Evolutionary conservation across 2,113 vertebrate species (phyloP).

Genomic region (Seriola dumerili): DNA sequence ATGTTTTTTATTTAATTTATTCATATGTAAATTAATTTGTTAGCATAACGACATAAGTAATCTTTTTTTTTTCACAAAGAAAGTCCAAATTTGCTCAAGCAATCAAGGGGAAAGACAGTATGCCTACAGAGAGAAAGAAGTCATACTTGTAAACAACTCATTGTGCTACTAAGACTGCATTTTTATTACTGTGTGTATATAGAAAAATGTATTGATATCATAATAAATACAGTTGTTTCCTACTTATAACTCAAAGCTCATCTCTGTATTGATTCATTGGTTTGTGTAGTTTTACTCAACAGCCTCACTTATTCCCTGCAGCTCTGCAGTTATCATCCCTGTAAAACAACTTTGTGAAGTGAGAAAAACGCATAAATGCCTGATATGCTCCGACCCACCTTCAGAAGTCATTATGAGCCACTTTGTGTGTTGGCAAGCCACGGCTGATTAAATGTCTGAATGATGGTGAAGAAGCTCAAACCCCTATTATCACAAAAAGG

Average conservation of each 20-base stretch:
- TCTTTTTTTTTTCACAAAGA: slow-evolving; percentile 31
- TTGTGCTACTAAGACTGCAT: slow-evolving; percentile 80
- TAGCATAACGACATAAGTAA: slow-evolving; percentile 22
- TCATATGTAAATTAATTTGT: slow-evolving; percentile 71
- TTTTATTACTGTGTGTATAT: slow-evolving; percentile 85
- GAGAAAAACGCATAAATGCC: slow-evolving; percentile 10
- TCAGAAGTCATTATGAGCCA: background rate
- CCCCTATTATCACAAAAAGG: too few relatives aligned
- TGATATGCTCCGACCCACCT: slow-evolving; percentile 23
- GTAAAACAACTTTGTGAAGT: slow-evolving; percentile 10
- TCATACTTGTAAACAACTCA: slow-evolving; percentile 75
- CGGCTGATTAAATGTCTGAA: background rate
- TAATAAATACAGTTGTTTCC: slow-evolving; percentile 86
- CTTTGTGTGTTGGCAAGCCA: background rate
- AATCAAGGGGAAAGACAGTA: slow-evolving; percentile 73
- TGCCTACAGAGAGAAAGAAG: slow-evolving; percentile 58
- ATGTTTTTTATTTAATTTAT: slow-evolving; percentile 76
- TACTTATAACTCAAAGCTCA: slow-evolving; percentile 82
- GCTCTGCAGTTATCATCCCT: background rate
- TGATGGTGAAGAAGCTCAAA: too few relatives aligned
- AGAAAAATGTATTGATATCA: slow-evolving; percentile 84
- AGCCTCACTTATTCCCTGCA: background rate
- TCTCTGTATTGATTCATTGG: background rate
- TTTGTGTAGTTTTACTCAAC: slow-evolving; percentile 7
- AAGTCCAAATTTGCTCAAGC: slow-evolving; percentile 78